Percentiles rank a stretch among this genome's conserved stretches.
These are phyloP conservation scores for Drosophila kanapiae DNA, from an alignment of 1,140 invertebrate species.

Conservation along the genomic window DNA sequence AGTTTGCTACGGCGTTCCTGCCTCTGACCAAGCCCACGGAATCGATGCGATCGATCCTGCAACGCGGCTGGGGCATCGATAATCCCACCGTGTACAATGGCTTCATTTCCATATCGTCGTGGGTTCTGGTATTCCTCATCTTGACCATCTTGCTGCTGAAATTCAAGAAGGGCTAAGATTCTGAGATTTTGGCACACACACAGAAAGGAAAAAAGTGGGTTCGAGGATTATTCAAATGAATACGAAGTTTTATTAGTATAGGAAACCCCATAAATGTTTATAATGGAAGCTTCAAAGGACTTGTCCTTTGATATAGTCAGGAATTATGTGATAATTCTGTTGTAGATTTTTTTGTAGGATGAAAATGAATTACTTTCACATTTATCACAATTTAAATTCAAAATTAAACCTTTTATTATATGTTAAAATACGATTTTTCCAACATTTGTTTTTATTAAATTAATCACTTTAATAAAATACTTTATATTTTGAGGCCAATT, in stretches of 20 bases:
- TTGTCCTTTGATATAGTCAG: constrained; percentile 6
- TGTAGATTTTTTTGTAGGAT: background rate
- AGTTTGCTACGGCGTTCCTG: constrained; percentile 92
- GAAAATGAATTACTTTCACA: too few species aligned
- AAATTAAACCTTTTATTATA: background rate
- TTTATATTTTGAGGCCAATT: background rate
- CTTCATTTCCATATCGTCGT: constrained; percentile 92
- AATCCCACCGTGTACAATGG: constrained; percentile 93
- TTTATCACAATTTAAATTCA: background rate
- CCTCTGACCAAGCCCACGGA: constrained; percentile 98
- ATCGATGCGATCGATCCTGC: constrained; percentile 93
- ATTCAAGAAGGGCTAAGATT: constrained; percentile 91
- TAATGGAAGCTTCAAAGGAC: background rate
- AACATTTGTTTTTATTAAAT: background rate
- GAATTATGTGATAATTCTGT: constrained; percentile 7
- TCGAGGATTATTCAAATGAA: background rate
- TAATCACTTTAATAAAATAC: background rate
- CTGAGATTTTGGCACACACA: too few species aligned
- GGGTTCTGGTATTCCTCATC: constrained; percentile 94
- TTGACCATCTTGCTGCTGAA: constrained; percentile 92
- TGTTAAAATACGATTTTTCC: background rate
- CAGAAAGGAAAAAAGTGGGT: background rate
- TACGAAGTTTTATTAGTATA: background rate
- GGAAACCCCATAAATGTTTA: background rate
- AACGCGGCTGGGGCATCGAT: constrained; percentile 93